phyloP scores from a whole-genome alignment of 1,140 invertebrate genomes.

The Gerris buenoi region DNA sequence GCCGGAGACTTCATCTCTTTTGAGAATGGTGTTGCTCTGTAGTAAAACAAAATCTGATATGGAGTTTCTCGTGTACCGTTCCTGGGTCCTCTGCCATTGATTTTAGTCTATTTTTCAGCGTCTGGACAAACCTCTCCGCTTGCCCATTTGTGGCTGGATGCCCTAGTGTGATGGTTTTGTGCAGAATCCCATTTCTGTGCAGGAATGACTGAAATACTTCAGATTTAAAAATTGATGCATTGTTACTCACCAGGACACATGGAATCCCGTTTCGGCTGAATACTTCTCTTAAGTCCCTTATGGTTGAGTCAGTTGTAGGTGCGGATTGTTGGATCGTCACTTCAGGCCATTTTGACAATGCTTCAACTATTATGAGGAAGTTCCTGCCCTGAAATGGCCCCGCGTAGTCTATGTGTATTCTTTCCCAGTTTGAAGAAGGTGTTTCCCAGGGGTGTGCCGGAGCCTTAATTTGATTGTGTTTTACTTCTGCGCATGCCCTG shows the following conservation, averaged over 20 bases:
- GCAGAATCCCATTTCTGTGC: slow-evolving; percentile 18
- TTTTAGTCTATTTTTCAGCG: not conserved
- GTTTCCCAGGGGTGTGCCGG: slow-evolving; percentile 22
- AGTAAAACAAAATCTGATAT: not conserved
- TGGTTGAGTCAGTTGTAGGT: slow-evolving; percentile 11
- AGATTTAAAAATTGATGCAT: slow-evolving; percentile 13
- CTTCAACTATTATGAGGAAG: slow-evolving; percentile 33
- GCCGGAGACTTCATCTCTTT: not conserved
- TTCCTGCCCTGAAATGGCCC: slow-evolving; percentile 23
- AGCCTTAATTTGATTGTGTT: slow-evolving; percentile 20
- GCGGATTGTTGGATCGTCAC: not conserved
- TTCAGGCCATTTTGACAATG: slow-evolving; percentile 22
- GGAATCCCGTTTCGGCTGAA: not conserved
- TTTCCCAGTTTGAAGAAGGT: slow-evolving; percentile 22
- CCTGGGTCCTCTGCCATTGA: not conserved
- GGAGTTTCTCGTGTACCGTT: not conserved
- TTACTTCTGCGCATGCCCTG: slow-evolving; percentile 16
- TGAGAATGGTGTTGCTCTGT: not conserved
- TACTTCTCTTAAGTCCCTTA: slow-evolving; percentile 6
- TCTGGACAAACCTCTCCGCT: slow-evolving; percentile 20
- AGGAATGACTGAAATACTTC: slow-evolving; percentile 9
- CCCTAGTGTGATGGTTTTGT: slow-evolving; percentile 23
- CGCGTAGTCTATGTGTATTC: slow-evolving; percentile 26
- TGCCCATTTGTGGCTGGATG: slow-evolving; percentile 27
- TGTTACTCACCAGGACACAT: slow-evolving; percentile 11